Percentiles rank a stretch among this genome's conserved stretches.
These are phyloP conservation scores for Myrmophylax atrothorax DNA, from an alignment of 2,113 vertebrate genomes.

Conservation along the genomic window DNA sequence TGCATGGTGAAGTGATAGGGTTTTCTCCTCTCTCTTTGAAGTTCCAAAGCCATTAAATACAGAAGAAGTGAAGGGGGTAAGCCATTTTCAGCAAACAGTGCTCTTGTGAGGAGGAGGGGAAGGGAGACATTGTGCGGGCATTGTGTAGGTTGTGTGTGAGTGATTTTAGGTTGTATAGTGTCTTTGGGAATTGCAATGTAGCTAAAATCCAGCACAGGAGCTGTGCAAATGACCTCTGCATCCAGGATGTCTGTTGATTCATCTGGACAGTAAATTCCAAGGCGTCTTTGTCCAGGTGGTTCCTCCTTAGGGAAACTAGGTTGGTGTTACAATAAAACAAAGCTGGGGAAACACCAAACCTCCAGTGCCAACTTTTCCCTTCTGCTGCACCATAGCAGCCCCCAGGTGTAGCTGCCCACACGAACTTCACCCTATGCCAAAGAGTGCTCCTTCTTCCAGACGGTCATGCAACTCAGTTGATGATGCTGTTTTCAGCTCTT, in stretches of 20 bases:
- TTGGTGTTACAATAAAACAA: not conserved
- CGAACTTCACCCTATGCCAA: accelerated
- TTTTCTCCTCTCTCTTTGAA: slow-evolving; percentile 24
- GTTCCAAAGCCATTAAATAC: not conserved
- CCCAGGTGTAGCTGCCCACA: not conserved
- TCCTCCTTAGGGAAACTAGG: not conserved
- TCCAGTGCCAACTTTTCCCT: not conserved
- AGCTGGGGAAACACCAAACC: not conserved
- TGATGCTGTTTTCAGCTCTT: not conserved
- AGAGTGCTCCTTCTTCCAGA: not conserved
- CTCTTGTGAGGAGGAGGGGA: not conserved
- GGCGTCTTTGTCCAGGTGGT: not conserved
- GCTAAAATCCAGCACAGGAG: not conserved
- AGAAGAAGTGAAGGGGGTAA: not conserved
- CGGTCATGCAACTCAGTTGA: not conserved
- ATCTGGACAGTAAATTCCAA: not conserved
- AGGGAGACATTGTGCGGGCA: not conserved
- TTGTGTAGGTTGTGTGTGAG: not conserved
- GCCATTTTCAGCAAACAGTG: not conserved
- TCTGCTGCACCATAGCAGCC: not conserved
- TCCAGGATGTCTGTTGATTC: not conserved
- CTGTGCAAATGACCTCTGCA: not conserved
- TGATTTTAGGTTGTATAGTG: not conserved
- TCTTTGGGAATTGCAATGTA: not conserved
- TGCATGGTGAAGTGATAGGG: not conserved